phyloP scores from a whole-genome alignment of 2,797 vertebrate genomes.

The Intellagama lesueurii region DNA sequence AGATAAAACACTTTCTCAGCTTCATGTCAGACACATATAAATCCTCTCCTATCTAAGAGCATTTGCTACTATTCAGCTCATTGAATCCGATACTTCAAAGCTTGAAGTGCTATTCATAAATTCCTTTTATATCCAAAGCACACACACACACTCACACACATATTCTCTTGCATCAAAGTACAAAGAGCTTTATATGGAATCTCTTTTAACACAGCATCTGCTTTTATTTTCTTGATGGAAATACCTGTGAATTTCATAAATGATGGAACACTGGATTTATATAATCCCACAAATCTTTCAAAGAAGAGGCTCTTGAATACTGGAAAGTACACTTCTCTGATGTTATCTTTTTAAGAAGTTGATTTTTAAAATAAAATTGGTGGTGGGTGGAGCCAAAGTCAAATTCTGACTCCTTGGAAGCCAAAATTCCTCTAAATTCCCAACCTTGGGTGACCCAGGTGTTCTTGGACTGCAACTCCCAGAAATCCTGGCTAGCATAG shows the following conservation, averaged over 20 bases:
- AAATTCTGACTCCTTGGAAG: too few relatives aligned
- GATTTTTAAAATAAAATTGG: too few relatives aligned
- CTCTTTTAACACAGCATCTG: constrained; percentile 42
- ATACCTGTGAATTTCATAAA: constrained; percentile 38
- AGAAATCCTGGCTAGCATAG: too few relatives aligned
- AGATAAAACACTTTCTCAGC: constrained; percentile 33
- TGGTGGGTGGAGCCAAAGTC: too few relatives aligned
- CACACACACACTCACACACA: constrained; percentile 22
- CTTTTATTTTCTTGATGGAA: constrained; percentile 20
- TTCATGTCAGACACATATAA: background rate
- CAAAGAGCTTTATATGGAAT: constrained; percentile 42
- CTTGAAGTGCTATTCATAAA: constrained; percentile 29
- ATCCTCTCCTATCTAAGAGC: constrained; percentile 38
- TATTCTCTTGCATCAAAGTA: constrained; percentile 22
- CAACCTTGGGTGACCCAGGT: too few relatives aligned
- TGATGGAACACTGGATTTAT: constrained; percentile 34
- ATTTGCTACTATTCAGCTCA: constrained; percentile 26
- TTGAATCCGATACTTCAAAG: constrained; percentile 44
- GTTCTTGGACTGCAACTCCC: too few relatives aligned
- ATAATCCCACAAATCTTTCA: constrained; percentile 16
- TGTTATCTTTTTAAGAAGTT: too few relatives aligned
- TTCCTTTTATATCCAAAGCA: constrained; percentile 45
- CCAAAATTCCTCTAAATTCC: too few relatives aligned
- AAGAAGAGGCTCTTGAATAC: background rate
- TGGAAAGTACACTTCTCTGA: background rate